Conservation (phyloP, 2,888 invertebrate species). For the Sesia bembeciformis region DNA sequence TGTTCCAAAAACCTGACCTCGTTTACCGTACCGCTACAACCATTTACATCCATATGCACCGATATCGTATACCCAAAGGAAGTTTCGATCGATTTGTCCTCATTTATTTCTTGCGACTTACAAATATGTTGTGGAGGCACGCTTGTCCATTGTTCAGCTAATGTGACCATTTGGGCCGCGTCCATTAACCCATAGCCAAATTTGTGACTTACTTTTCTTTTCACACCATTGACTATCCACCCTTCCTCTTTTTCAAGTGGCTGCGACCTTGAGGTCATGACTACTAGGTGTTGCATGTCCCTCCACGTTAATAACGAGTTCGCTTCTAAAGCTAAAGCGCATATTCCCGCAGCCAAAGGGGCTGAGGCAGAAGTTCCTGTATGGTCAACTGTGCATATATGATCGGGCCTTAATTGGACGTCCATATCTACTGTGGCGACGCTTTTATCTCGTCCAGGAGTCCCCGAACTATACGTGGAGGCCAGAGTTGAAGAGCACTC, state of each 20-base stretch:
- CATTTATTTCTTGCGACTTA: conserved; percentile 90
- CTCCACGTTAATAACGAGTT: conserved; percentile 96
- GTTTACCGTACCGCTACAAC: conserved; percentile 89
- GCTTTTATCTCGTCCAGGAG: conserved; percentile 91
- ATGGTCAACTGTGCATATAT: conserved; percentile 92
- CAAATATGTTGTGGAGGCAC: conserved; percentile 97
- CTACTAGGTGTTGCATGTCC: conserved; percentile 97
- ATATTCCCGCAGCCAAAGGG: conserved; percentile 95
- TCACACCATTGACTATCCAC: conserved; percentile 95
- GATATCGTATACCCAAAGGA: conserved; percentile 84
- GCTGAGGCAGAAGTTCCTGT: conserved; percentile 96
- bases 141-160: conserved; percentile 94
- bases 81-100: conserved; percentile 86
- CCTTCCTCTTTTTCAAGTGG: conserved; percentile 93
- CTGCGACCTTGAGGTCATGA: conserved; percentile 89
- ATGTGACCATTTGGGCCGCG: conserved; percentile 91
- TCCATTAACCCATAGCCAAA: conserved; percentile 99
- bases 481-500: conserved; percentile 99
- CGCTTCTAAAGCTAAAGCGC: conserved; percentile 93
- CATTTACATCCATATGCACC: conserved; percentile 92
- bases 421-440: conserved; percentile 95
- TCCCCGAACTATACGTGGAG: conserved; percentile 97
- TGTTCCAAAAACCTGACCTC: conserved; percentile 95
- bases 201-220: conserved; percentile 95
- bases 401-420: conserved; percentile 86